A percentile compares a stretch with the other conserved stretches of the same genome.
Conservation (phyloP, 2,113 vertebrate genomes). For the Tringa solitaria region DNA sequence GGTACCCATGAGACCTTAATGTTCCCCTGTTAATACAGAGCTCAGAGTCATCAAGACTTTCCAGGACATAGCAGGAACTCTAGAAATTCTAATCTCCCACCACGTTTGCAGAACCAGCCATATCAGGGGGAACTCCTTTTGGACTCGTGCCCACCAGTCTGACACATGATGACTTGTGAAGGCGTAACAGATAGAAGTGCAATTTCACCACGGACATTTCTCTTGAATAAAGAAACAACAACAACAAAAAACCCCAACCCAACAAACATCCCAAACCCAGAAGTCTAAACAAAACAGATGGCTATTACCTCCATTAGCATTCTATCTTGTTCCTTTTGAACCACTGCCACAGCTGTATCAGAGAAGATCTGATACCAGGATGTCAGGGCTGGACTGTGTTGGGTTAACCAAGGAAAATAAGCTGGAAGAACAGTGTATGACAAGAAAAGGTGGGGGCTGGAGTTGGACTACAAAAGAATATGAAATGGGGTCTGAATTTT, state of each 20-base stretch:
- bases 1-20: not conserved
- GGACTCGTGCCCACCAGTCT: not conserved
- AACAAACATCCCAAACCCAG: not conserved
- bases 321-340: not conserved
- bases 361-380: not conserved
- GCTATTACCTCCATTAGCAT: not conserved
- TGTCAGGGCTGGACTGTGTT: not conserved
- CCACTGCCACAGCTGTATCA: not conserved
- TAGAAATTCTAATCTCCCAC: not conserved
- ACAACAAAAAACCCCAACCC: too few relatives aligned
- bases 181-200: not conserved
- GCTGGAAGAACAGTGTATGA: not conserved
- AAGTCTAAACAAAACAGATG: not conserved
- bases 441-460: not conserved
- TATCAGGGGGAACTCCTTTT: not conserved
- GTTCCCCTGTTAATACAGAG: not conserved
- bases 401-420: not conserved
- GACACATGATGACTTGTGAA: not conserved
- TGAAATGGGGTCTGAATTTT: not conserved
- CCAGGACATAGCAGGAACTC: not conserved
- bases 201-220: not conserved
- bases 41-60: not conserved
- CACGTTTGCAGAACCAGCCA: not conserved
- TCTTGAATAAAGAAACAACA: not conserved
- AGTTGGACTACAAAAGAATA: not conserved